phyloP scores from a whole-genome alignment of 37 sponge, comb jelly and placozoan genomes.

The Ianthella basta region DNA sequence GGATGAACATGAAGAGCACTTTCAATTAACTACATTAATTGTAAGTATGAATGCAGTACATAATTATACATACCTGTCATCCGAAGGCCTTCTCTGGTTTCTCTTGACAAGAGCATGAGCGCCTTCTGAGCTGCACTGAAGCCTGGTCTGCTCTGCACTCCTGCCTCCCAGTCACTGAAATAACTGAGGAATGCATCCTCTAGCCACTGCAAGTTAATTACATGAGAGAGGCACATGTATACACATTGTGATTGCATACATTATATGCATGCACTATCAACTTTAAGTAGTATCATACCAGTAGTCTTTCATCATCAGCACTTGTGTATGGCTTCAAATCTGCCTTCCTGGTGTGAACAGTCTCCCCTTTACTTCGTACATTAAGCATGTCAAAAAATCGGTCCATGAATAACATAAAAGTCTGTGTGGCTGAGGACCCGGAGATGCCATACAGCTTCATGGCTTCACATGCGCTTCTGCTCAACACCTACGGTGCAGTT shows the following conservation, averaged over 20 bases:
- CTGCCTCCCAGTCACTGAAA: neutral
- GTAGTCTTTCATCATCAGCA: constrained; percentile 40
- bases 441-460: neutral
- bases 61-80: neutral
- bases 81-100: constrained; percentile 2
- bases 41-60: neutral
- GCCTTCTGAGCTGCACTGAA: constrained; percentile 12
- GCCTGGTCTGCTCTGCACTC: neutral
- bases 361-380: constrained; percentile 36
- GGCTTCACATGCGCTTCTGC: constrained; percentile 17
- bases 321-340: constrained; percentile 53
- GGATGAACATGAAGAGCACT: neutral
- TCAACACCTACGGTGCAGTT: constrained; percentile 9
- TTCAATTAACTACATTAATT: neutral
- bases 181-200: constrained; percentile 11
- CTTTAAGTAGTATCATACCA: neutral
- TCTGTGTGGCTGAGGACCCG: constrained; percentile 9
- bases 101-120: neutral
- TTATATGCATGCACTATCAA: no score
- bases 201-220: neutral
- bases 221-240: no score
- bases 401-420: neutral
- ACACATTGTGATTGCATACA: no score
- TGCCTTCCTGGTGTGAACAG: constrained; percentile 13
- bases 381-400: constrained; percentile 38